A percentile compares a stretch with the other conserved stretches of the same genome.
Conservation (phyloP, 1,140 invertebrate species). For the Elymnias hypermnestra region DNA sequence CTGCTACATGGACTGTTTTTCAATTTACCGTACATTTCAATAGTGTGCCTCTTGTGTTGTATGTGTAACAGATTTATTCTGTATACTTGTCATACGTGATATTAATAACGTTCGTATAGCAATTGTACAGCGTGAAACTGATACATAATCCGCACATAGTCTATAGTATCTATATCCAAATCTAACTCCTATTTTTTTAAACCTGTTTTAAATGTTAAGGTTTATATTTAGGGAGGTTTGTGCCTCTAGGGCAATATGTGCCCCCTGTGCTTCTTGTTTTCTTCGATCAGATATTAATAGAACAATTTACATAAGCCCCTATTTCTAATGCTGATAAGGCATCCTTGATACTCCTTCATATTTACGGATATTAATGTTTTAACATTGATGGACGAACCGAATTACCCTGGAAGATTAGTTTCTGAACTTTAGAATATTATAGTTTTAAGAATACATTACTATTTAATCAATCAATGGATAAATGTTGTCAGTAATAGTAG, state of each 20-base stretch:
- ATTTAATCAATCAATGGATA: constrained; percentile 1
- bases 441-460: constrained; percentile 21
- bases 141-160: constrained; percentile 25
- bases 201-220: constrained; percentile 71
- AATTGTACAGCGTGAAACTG: constrained; percentile 17
- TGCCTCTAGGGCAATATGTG: constrained; percentile 44
- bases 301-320: too few species aligned
- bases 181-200: constrained; percentile 75
- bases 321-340: too few species aligned
- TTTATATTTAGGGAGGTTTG: constrained; percentile 56
- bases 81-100: not conserved
- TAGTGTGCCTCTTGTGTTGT: constrained; percentile 34
- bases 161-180: constrained; percentile 64
- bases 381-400: constrained; percentile 8
- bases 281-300: constrained; percentile 31
- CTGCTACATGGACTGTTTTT: not conserved
- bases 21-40: constrained; percentile 35
- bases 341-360: constrained; percentile 1
- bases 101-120: not conserved
- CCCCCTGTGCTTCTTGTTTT: constrained; percentile 72
- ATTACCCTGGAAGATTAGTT: constrained; percentile 2
- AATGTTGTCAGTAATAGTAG: constrained; percentile 16
- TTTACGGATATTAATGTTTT: constrained; percentile 1
- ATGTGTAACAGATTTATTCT: constrained; percentile 26
- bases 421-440: constrained; percentile 8